Percentiles rank a stretch among this genome's conserved stretches.
These are phyloP conservation scores for Trachurus trachurus DNA, from an alignment of 2,797 vertebrate genomes.

Conservation along the genomic window DNA sequence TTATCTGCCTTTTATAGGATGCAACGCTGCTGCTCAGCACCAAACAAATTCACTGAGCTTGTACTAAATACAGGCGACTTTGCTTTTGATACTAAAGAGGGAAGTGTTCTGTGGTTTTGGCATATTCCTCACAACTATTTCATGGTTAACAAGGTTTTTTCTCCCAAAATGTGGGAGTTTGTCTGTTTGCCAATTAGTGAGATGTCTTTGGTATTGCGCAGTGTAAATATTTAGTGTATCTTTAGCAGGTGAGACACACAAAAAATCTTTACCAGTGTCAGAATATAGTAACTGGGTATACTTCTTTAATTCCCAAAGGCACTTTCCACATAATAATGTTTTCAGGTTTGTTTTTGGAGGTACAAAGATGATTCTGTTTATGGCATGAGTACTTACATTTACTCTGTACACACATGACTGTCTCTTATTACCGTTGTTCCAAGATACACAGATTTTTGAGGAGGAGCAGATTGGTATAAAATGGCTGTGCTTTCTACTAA, in stretches of 20 bases:
- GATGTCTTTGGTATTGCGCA: not conserved
- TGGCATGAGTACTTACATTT: not conserved
- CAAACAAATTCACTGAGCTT: slow-evolving; percentile 67
- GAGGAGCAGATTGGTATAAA: not conserved
- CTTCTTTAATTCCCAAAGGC: slow-evolving; percentile 14
- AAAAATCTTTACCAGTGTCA: not conserved
- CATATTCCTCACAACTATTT: slow-evolving; percentile 3
- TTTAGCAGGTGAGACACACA: not conserved
- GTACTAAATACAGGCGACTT: slow-evolving; percentile 58
- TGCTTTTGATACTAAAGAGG: slow-evolving; percentile 50
- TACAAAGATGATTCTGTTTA: not conserved
- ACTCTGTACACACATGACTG: not conserved
- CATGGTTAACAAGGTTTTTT: slow-evolving; percentile 8
- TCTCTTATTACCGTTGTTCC: not conserved
- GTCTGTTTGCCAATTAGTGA: not conserved
- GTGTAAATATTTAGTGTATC: not conserved
- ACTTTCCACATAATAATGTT: slow-evolving; percentile 13
- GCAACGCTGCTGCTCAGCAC: slow-evolving; percentile 68
- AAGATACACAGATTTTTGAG: not conserved
- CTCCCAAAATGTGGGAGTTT: not conserved
- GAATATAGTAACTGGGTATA: not conserved
- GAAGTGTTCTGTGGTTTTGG: slow-evolving; percentile 19
- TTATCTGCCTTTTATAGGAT: slow-evolving; percentile 76
- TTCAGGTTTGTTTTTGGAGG: slow-evolving; percentile 8
- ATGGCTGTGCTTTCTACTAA: slow-evolving; percentile 1